Conservation (phyloP, 2,113 vertebrate genomes). For the Fulmarus glacialis region DNA sequence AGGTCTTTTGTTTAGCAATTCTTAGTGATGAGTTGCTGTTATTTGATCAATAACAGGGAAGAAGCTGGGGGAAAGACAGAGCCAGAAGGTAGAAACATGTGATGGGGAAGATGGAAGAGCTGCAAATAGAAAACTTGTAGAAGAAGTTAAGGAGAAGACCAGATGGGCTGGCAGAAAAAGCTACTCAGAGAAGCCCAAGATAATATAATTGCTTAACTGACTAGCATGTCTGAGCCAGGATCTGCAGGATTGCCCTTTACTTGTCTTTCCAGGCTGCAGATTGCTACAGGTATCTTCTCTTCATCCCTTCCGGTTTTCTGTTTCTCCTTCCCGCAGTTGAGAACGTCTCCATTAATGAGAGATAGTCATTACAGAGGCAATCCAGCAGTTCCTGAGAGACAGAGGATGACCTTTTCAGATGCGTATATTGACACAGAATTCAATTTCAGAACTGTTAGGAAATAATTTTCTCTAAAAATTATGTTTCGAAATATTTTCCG, state of each 20-base stretch:
- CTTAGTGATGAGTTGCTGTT: neutral
- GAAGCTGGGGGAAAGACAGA: neutral
- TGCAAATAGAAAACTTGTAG: neutral
- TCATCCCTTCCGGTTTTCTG: neutral
- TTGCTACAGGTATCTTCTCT: neutral
- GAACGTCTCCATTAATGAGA: neutral
- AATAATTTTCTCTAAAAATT: neutral
- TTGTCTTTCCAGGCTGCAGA: neutral
- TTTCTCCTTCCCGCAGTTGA: neutral
- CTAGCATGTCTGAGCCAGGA: neutral
- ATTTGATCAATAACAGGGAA: neutral
- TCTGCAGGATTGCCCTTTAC: neutral
- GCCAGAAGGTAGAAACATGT: neutral
- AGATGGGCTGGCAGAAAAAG: conserved; percentile 25
- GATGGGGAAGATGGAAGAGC: neutral
- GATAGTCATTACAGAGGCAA: neutral
- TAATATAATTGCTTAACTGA: neutral
- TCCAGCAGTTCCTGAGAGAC: neutral
- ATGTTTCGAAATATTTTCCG: neutral
- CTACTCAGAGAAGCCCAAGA: neutral
- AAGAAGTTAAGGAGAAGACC: neutral
- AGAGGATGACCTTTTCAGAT: neutral
- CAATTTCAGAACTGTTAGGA: neutral
- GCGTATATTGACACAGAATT: neutral
- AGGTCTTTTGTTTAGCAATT: neutral